Conservation (phyloP, 1,140 invertebrate species). For the Drosophila ambigua region DNA sequence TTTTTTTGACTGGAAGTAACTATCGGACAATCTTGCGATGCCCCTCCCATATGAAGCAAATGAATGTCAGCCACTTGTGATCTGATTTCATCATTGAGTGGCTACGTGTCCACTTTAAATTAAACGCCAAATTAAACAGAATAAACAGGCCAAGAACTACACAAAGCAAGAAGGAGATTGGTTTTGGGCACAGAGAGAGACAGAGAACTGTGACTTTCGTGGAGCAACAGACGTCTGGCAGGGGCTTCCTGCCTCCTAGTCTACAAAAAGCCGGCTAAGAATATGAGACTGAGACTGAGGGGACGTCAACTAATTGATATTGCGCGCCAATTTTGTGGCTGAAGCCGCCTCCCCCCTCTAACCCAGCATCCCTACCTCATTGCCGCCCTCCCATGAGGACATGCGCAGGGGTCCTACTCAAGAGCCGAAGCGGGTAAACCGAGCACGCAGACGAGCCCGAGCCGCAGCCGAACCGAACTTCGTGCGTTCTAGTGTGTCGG, state of each 20-base stretch:
- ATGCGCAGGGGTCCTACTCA: conserved; percentile 36
- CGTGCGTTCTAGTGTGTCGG: conserved; percentile 48
- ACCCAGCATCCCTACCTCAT: neutral
- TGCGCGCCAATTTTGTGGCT: conserved; percentile 81
- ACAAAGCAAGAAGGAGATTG: conserved; percentile 20
- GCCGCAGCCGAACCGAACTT: conserved; percentile 2
- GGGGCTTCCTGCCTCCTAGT: no score
- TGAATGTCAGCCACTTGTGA: conserved; percentile 38
- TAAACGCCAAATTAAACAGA: conserved; percentile 75
- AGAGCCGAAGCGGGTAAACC: neutral
- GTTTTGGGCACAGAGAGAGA: neutral
- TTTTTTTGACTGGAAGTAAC: neutral
- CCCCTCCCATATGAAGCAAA: neutral
- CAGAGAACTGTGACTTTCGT: no score
- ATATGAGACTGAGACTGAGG: conserved; percentile 3
- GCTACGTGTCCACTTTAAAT: conserved; percentile 69
- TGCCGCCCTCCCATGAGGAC: conserved; percentile 17
- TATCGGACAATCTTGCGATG: neutral
- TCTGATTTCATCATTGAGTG: conserved; percentile 64
- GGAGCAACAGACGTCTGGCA: no score
- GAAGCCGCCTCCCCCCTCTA: conserved; percentile 1
- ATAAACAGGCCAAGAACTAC: conserved; percentile 51
- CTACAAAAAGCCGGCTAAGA: neutral
- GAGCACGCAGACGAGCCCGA: no score
- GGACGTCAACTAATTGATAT: conserved; percentile 80